phyloP scores from a whole-genome alignment of 2,888 invertebrate species.

The Drosophila paramelanica region DNA sequence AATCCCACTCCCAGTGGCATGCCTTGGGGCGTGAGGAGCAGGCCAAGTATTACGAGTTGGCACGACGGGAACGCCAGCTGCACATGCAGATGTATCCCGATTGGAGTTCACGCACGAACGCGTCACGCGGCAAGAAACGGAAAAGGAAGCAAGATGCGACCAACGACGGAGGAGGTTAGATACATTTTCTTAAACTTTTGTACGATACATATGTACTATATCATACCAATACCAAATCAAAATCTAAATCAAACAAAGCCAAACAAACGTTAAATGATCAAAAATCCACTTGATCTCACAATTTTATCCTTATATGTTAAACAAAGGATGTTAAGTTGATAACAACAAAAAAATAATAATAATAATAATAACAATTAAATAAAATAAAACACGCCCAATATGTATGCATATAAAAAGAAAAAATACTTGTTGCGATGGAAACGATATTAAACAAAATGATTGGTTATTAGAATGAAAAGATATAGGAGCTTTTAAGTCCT shows the following conservation, averaged over 20 bases:
- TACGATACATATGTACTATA: slow-evolving; percentile 45
- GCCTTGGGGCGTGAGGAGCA: slow-evolving; percentile 99
- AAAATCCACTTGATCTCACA: slow-evolving; percentile 1
- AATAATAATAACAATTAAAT: background rate
- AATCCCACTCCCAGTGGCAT: slow-evolving; percentile 92
- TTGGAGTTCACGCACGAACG: slow-evolving; percentile 99
- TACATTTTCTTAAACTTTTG: slow-evolving; percentile 75
- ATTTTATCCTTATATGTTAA: background rate
- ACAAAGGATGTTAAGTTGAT: background rate
- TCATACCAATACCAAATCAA: slow-evolving; percentile 29
- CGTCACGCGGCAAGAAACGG: slow-evolving; percentile 99
- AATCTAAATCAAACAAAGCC: slow-evolving; percentile 7
- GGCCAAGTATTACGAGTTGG: slow-evolving; percentile 99
- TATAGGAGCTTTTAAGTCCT: slow-evolving; percentile 2
- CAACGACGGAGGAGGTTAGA: slow-evolving; percentile 95
- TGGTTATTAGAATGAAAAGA: slow-evolving; percentile 1
- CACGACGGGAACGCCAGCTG: slow-evolving; percentile 98
- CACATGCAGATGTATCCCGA: slow-evolving; percentile 99
- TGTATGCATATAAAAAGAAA: slow-evolving; percentile 3
- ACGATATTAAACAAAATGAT: slow-evolving; percentile 5
- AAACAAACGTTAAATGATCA: slow-evolving; percentile 4
- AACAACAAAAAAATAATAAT: background rate
- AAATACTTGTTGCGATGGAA: slow-evolving; percentile 13
- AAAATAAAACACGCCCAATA: slow-evolving; percentile 5
- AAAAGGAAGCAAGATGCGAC: slow-evolving; percentile 98